Percentiles rank a stretch among this genome's conserved stretches.
These are phyloP conservation scores for Asbolus verrucosus DNA, from an alignment of 1,140 invertebrate species.

Conservation along the genomic window DNA sequence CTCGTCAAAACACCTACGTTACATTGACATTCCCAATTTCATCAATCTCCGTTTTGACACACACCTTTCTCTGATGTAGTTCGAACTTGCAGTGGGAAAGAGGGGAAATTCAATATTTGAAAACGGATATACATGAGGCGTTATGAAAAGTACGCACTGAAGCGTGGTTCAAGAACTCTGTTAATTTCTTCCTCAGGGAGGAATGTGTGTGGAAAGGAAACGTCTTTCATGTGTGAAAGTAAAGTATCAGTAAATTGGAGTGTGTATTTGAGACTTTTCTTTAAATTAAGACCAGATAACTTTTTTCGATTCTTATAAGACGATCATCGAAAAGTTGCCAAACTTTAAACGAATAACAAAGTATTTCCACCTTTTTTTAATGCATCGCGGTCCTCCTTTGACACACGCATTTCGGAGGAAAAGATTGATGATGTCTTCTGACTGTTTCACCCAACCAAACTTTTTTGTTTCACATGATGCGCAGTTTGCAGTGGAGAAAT, in stretches of 20 bases:
- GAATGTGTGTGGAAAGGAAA: not conserved
- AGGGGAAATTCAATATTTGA: slow-evolving; percentile 27
- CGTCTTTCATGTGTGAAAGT: not conserved
- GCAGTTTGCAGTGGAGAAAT: slow-evolving; percentile 7
- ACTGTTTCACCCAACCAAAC: not conserved
- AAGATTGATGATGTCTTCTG: slow-evolving; percentile 29
- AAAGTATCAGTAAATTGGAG: not conserved
- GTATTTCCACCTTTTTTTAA: slow-evolving; percentile 28
- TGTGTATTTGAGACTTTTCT: not conserved
- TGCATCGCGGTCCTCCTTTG: slow-evolving; percentile 23
- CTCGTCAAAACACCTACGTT: slow-evolving; percentile 18
- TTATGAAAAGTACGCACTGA: slow-evolving; percentile 24
- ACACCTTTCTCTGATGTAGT: slow-evolving; percentile 27
- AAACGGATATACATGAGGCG: slow-evolving; percentile 12
- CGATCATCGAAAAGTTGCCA: slow-evolving; percentile 1
- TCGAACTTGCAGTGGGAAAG: slow-evolving; percentile 16
- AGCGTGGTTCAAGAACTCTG: slow-evolving; percentile 32
- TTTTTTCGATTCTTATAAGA: slow-evolving; percentile 13
- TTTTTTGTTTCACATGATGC: slow-evolving; percentile 5
- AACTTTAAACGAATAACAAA: slow-evolving; percentile 37
- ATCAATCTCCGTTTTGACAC: slow-evolving; percentile 38
- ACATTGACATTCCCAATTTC: slow-evolving; percentile 32
- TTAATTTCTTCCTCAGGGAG: slow-evolving; percentile 4
- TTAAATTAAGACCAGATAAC: slow-evolving; percentile 1
- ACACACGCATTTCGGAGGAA: not conserved